Evolutionary conservation across 2,113 vertebrate genomes (phyloP).

Genomic region (Dicerorhinus sumatrensis): DNA sequence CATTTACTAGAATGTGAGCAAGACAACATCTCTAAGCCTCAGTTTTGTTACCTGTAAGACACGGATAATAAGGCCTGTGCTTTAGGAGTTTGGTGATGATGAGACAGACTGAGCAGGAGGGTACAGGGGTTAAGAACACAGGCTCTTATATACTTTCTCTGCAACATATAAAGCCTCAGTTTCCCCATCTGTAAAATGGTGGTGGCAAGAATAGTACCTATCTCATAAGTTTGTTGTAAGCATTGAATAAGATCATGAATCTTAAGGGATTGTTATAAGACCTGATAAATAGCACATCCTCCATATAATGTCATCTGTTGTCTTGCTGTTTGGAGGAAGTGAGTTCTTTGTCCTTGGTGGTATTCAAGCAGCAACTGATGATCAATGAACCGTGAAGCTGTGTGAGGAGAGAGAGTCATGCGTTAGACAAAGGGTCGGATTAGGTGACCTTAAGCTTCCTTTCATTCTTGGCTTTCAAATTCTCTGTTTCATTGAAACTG

Average conservation of each 20-base stretch:
- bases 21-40: no score
- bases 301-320: neutral
- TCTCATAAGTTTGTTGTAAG: neutral
- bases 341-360: conserved; percentile 52
- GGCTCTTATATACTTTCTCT: neutral
- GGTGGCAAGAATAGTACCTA: neutral
- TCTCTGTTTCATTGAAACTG: conserved; percentile 52
- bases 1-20: no score
- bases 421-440: conserved; percentile 41
- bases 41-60: no score
- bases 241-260: neutral
- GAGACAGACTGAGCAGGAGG: neutral
- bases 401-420: conserved; percentile 34
- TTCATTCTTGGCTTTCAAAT: conserved; percentile 50
- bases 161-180: neutral
- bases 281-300: neutral
- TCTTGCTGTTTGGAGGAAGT: conserved; percentile 1
- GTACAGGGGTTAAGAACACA: neutral
- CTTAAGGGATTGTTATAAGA: neutral
- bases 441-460: conserved; percentile 62
- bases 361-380: conserved; percentile 45
- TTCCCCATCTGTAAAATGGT: neutral
- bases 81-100: neutral
- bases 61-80: no score
- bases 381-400: conserved; percentile 1